Evolutionary conservation across 2,113 vertebrate genomes (phyloP).

Genomic region (Emydura subglobosa): DNA sequence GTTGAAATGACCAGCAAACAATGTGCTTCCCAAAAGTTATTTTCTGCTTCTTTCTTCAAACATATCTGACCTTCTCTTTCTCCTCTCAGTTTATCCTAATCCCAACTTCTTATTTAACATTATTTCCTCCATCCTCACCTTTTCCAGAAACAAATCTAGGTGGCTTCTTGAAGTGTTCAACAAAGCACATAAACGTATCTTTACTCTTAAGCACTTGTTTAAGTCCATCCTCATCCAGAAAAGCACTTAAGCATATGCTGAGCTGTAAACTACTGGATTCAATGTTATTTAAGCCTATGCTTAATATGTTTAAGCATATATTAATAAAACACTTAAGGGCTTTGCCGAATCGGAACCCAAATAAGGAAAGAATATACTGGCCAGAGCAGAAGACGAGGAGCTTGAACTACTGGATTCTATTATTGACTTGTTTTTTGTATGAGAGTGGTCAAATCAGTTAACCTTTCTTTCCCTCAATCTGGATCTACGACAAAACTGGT

Average conservation of each 20-base stretch:
- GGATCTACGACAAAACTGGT: not conserved
- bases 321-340: not conserved
- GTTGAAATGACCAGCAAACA: not conserved
- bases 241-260: accelerated
- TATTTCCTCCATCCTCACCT: not conserved
- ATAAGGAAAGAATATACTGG: not conserved
- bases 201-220: not conserved
- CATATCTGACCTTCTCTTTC: not conserved
- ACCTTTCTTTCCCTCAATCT: not conserved
- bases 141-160: not conserved
- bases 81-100: not conserved
- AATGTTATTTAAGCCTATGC: not conserved
- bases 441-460: not conserved
- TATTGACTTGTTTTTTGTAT: not conserved
- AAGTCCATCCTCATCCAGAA: not conserved
- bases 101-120: not conserved
- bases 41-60: not conserved
- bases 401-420: not conserved
- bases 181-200: not conserved
- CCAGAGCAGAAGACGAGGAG: not conserved
- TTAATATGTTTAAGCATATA: not conserved
- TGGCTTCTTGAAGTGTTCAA: not conserved
- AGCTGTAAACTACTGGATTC: not conserved
- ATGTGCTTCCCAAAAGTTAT: not conserved
- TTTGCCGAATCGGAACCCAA: not conserved